These are phyloP conservation scores for Python bivittatus DNA, from an alignment of 2,113 vertebrate genomes.

Conservation along the genomic window DNA sequence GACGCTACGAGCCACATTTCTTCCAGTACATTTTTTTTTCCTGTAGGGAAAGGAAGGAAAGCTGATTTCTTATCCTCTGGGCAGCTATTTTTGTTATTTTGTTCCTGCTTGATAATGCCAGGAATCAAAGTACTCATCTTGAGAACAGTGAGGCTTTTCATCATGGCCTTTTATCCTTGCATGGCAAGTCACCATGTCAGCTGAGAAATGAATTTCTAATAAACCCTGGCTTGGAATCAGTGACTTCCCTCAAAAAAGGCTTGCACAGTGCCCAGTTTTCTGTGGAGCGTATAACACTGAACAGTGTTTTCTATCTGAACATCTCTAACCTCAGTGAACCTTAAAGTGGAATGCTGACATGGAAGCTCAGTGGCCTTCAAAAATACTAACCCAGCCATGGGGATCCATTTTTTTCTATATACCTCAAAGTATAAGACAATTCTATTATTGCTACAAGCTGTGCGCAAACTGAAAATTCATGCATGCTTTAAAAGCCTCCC, in stretches of 20 bases:
- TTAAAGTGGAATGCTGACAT: constrained; percentile 40
- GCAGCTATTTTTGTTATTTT: constrained; percentile 54
- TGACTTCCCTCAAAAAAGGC: constrained; percentile 48
- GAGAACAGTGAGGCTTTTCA: constrained; percentile 69
- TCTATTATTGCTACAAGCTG: neutral
- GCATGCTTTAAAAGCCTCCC: neutral
- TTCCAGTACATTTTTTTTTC: constrained; percentile 23
- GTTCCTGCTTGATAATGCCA: constrained; percentile 56
- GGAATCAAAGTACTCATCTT: constrained; percentile 62
- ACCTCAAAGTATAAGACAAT: neutral
- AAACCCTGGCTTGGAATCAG: constrained; percentile 64
- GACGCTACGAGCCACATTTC: constrained; percentile 36
- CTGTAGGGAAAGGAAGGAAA: constrained; percentile 54
- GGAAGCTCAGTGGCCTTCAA: constrained; percentile 18
- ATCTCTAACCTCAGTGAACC: constrained; percentile 44
- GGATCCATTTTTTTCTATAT: constrained; percentile 8
- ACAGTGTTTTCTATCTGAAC: constrained; percentile 43
- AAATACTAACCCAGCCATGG: constrained; percentile 12
- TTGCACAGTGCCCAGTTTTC: constrained; percentile 38
- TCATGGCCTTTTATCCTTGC: constrained; percentile 45
- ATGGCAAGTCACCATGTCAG: constrained; percentile 63
- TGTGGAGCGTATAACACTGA: constrained; percentile 50
- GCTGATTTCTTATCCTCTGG: constrained; percentile 50
- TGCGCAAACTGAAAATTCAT: neutral
- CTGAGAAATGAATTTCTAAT: constrained; percentile 70